Percentiles rank a stretch among this genome's conserved stretches.
phyloP scores from a whole-genome alignment of 2,113 vertebrate genomes.

The Corythoichthys intestinalis region DNA sequence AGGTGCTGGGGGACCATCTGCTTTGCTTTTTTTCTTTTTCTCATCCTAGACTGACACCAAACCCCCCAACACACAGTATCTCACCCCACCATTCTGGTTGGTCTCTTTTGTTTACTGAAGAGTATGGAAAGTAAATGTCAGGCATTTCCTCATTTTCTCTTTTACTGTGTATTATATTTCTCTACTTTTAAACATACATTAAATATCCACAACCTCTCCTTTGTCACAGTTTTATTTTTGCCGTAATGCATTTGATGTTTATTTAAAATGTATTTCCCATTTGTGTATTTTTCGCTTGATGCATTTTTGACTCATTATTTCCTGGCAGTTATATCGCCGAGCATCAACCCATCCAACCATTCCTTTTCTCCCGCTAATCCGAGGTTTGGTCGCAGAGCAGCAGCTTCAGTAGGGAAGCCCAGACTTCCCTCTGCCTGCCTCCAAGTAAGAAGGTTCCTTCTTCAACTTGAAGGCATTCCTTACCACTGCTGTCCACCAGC shows the following conservation, averaged over 20 bases:
- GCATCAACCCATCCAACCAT: too few species aligned
- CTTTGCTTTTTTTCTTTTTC: too few species aligned
- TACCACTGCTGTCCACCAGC: too few species aligned
- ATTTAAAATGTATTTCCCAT: neutral
- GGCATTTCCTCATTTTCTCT: conserved; percentile 12
- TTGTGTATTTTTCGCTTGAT: neutral
- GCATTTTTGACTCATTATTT: conserved; percentile 22
- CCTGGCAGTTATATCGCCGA: neutral
- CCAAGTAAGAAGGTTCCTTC: too few species aligned
- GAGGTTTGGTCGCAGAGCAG: too few species aligned
- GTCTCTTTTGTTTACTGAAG: conserved; percentile 50
- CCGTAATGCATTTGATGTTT: neutral
- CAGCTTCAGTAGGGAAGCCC: too few species aligned
- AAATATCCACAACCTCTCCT: neutral
- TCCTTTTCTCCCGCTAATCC: too few species aligned
- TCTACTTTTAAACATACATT: neutral
- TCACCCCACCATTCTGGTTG: neutral
- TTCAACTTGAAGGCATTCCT: too few species aligned
- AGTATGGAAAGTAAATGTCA: conserved; percentile 63
- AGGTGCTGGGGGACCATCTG: too few species aligned
- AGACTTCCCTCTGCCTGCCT: too few species aligned
- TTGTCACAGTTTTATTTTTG: neutral
- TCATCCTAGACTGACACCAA: too few species aligned
- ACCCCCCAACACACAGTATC: neutral
- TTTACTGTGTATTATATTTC: neutral